These are phyloP conservation scores for Heteractis magnifica DNA, from an alignment of 92 coral and sea anemone genomes.

Conservation along the genomic window DNA sequence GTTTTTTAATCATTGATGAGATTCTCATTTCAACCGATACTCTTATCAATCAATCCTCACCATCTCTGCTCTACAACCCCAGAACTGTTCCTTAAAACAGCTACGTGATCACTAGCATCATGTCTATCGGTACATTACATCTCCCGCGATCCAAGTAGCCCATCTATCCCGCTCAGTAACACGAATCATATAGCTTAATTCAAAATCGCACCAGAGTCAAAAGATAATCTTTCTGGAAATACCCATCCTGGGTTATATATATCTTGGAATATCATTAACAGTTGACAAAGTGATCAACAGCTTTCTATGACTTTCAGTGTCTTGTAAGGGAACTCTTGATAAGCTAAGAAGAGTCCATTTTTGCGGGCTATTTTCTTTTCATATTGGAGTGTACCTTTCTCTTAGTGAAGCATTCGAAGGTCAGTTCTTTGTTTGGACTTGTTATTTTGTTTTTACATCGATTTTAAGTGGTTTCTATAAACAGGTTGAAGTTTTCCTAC, in stretches of 20 bases:
- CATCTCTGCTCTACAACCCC: background rate
- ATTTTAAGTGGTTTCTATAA: background rate
- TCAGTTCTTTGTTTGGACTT: background rate
- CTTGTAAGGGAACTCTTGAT: background rate
- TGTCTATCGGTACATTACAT: background rate
- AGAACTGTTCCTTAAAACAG: background rate
- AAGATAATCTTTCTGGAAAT: background rate
- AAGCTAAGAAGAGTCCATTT: background rate
- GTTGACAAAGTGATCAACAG: background rate
- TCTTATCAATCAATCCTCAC: background rate
- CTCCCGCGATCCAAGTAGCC: conserved; percentile 2
- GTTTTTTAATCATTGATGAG: too few species aligned
- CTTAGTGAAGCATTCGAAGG: background rate
- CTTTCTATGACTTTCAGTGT: background rate
- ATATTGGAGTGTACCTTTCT: background rate
- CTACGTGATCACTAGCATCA: background rate
- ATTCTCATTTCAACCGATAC: background rate
- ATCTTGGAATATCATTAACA: background rate
- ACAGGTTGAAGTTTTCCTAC: background rate
- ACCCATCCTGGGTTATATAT: background rate
- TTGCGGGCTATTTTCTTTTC: background rate
- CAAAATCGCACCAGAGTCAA: background rate
- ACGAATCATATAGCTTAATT: background rate
- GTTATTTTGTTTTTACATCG: background rate
- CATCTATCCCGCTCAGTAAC: background rate